Evolutionary conservation across 2,797 vertebrate species (phyloP), one percentile per base, ranked within the genome.

Genomic region (Onychomys arenicola): DNA sequence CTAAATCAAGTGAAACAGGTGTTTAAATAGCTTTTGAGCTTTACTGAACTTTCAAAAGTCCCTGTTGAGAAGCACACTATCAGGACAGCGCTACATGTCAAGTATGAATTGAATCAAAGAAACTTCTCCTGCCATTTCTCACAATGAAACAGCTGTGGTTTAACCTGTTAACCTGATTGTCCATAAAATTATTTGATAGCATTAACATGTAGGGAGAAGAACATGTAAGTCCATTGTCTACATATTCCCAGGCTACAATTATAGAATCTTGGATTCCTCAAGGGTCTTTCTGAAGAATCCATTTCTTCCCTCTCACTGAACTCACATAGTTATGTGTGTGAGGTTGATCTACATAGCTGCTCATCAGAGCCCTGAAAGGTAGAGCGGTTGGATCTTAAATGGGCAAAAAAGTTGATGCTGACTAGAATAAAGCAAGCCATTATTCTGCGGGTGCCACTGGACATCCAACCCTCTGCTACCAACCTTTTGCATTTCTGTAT

Each of bases 41-140:
- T 89, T 55, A 37, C 75, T 89, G 21, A 29, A 63, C 65, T 76
- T 96, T 63, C 37, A 23, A 9, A 78, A 57, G 21, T 71, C n/a
- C 11, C 52, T 34, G 0, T 21, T 55, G 46, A 93, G 71, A 27
- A 82, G 40, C 69, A 9, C 6, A 76, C n/a, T 49, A 40, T 65
- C 34, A 63, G 49, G 77, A 57, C 16, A 87, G 10, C 3, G 1
- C 5, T 19, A 61, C 59, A 37, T 32, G 75, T 90, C 77, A 82
- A 94, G n/a, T 69, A 17, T 73, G 43, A 83, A 83, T 4, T 59
- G 89, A 93, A 86, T 34, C 69, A 82, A 67, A 59, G 78, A 81
- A 16, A 27, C n/a, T 19, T 46, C 29, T 81, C 3, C 9, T 5
- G 4, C 55, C 9, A 37, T 87, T 87, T 49, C n/a, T 88, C 34